Percentiles rank a stretch among this genome's conserved stretches.
These are phyloP conservation scores for Synodontis membranacea DNA, from an alignment of 2,113 vertebrate genomes.

Conservation along the genomic window DNA sequence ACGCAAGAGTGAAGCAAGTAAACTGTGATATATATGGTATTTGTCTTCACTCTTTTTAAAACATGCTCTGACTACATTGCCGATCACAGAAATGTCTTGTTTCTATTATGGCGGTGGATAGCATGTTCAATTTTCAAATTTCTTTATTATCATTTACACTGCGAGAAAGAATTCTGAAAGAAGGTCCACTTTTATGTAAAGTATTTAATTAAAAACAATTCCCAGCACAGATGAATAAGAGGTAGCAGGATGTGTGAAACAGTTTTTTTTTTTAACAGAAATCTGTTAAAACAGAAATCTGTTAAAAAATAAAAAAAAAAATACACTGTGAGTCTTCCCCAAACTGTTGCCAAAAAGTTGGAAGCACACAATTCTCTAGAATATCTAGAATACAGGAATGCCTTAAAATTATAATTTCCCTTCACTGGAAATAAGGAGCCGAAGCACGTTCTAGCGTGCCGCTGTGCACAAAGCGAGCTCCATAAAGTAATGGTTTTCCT, in stretches of 20 bases:
- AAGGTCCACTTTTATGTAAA: not conserved
- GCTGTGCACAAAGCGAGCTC: not conserved
- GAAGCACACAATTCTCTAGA: not conserved
- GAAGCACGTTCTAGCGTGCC: not conserved
- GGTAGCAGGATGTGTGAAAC: no score
- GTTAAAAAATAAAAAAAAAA: no score
- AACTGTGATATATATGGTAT: not conserved
- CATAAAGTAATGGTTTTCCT: not conserved
- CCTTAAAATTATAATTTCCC: not conserved
- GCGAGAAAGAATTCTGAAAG: not conserved
- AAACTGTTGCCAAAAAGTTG: not conserved
- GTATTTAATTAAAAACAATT: not conserved
- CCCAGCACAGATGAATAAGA: no score
- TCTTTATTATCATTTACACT: not conserved
- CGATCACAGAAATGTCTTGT: not conserved
- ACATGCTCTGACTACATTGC: not conserved
- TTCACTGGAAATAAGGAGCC: not conserved
- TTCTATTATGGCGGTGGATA: not conserved
- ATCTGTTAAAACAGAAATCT: no score
- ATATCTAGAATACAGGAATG: not conserved
- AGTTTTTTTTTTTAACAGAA: no score
- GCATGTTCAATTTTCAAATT: not conserved
- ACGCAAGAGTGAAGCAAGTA: not conserved
- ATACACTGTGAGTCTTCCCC: not conserved
- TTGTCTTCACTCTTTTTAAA: not conserved